Evolutionary conservation across 1,140 invertebrate genomes (phyloP).

Genomic region (Geopemphigus sp.): DNA sequence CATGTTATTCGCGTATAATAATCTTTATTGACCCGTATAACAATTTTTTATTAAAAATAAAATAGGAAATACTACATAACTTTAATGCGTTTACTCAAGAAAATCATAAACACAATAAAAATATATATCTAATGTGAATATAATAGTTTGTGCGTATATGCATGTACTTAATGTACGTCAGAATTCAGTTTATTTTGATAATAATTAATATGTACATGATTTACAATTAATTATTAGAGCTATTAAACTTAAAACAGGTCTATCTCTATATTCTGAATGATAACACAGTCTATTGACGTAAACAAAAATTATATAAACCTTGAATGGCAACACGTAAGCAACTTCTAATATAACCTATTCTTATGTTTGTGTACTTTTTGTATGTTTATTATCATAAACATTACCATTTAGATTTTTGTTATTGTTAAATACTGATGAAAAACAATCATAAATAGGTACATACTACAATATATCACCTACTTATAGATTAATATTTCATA

Average conservation of each 20-base stretch:
- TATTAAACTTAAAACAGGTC: background rate
- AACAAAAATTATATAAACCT: conserved; percentile 29
- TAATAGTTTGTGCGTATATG: background rate
- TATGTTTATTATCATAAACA: background rate
- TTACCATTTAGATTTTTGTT: background rate
- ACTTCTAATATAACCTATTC: background rate
- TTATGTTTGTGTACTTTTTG: background rate
- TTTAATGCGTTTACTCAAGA: too few relatives aligned
- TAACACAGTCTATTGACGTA: conserved; percentile 11
- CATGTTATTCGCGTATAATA: too few relatives aligned
- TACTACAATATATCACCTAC: too few relatives aligned
- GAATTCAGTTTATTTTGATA: background rate
- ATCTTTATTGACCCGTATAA: too few relatives aligned
- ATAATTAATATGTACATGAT: conserved; percentile 1
- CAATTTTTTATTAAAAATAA: too few relatives aligned
- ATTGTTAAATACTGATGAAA: background rate
- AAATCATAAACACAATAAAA: too few relatives aligned
- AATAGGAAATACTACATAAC: too few relatives aligned
- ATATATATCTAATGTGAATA: background rate
- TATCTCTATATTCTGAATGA: conserved; percentile 8
- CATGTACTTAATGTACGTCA: background rate
- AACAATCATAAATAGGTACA: background rate
- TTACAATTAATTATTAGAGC: conserved; percentile 13
- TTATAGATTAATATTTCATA: too few relatives aligned
- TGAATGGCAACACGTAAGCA: conserved; percentile 24